These are phyloP conservation scores for Aurelia sp. DNA, from an alignment of 30 jellyfish, hydroid and myxozoan species.

Conservation along the genomic window DNA sequence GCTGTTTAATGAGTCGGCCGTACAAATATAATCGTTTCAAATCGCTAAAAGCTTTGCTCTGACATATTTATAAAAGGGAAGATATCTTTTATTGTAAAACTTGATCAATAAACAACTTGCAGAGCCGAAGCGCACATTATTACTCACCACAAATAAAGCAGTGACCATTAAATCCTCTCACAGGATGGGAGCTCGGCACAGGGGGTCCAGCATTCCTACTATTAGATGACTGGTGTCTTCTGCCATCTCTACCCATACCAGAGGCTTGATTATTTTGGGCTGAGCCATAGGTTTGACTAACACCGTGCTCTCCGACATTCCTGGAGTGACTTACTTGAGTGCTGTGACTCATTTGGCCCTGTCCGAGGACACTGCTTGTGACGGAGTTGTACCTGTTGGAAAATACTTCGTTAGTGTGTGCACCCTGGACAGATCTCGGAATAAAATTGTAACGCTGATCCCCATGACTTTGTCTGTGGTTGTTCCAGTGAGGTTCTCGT, in stretches of 20 bases:
- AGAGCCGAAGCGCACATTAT: background rate
- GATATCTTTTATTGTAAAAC: no score
- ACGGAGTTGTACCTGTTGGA: conserved; percentile 6
- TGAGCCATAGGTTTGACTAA: background rate
- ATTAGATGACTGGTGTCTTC: background rate
- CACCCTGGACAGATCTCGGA: conserved; percentile 4
- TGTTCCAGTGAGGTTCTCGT: background rate
- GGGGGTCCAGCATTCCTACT: conserved; percentile 33
- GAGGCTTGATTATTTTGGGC: background rate
- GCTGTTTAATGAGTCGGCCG: no score
- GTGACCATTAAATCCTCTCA: conserved; percentile 30
- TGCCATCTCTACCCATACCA: conserved; percentile 6
- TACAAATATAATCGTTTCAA: no score
- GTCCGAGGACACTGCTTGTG: background rate
- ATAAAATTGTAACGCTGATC: conserved; percentile 14
- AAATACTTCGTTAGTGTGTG: conserved; percentile 29
- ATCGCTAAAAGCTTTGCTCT: no score
- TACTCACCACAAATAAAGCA: conserved; percentile 56
- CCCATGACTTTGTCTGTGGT: background rate
- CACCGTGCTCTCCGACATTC: background rate
- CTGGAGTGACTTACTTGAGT: background rate
- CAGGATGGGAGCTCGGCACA: background rate
- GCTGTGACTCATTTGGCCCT: background rate
- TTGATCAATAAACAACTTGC: no score
- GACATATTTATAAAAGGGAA: no score